Conservation (phyloP, 2,797 vertebrate genomes). For the Sebastes goodei region DNA sequence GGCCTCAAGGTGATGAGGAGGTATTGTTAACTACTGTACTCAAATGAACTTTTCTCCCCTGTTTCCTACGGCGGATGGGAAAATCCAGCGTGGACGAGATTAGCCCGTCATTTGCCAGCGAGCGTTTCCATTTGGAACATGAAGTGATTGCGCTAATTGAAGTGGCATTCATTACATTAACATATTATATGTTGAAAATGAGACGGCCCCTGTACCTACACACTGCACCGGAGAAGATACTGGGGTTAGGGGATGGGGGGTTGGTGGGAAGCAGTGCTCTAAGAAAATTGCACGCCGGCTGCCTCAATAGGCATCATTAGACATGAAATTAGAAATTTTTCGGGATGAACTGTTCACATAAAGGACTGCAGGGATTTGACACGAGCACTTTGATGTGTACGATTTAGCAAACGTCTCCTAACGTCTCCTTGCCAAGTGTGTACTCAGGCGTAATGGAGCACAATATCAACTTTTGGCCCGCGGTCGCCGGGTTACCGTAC, state of each 20-base stretch:
- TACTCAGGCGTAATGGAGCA: conserved; percentile 14
- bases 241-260: background rate
- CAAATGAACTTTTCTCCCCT: conserved; percentile 72
- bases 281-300: conserved; percentile 43
- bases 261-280: background rate
- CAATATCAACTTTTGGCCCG: conserved; percentile 30
- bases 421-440: conserved; percentile 32
- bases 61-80: conserved; percentile 40
- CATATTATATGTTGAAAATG: conserved; percentile 62
- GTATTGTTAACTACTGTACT: conserved; percentile 79
- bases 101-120: conserved; percentile 70
- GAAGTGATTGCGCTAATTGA: conserved; percentile 79
- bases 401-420: conserved; percentile 23
- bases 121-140: conserved; percentile 69
- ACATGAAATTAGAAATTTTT: conserved; percentile 67
- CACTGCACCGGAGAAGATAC: conserved; percentile 34
- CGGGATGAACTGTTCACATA: conserved; percentile 46
- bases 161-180: conserved; percentile 78
- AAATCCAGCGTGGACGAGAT: conserved; percentile 64
- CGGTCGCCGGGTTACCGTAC: conserved; percentile 2
- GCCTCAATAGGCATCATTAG: conserved; percentile 68
- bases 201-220: conserved; percentile 53
- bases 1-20: conserved; percentile 80
- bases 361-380: conserved; percentile 54
- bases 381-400: conserved; percentile 27